These are phyloP conservation scores for Athene cunicularia DNA, from an alignment of 2,113 vertebrate species.

Conservation along the genomic window DNA sequence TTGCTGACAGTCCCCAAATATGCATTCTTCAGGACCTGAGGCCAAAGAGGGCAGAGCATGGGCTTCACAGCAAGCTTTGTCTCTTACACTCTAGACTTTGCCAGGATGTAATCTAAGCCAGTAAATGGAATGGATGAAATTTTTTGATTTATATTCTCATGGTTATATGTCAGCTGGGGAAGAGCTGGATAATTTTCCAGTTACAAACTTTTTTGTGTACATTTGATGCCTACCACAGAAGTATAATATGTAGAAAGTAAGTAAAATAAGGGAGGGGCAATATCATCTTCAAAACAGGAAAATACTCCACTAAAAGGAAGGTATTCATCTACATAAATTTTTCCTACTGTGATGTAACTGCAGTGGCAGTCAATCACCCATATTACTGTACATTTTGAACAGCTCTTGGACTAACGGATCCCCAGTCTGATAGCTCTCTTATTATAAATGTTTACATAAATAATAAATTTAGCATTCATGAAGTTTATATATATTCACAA, in stretches of 20 bases:
- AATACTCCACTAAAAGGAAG: background rate
- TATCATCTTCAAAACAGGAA: background rate
- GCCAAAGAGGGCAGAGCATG: background rate
- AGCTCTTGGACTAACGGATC: background rate
- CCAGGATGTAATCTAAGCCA: background rate
- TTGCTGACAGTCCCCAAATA: conserved; percentile 1
- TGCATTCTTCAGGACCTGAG: background rate
- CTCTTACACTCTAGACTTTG: background rate
- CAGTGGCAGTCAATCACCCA: background rate
- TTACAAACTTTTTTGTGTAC: background rate
- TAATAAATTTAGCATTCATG: background rate
- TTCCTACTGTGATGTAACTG: background rate
- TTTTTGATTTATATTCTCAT: background rate
- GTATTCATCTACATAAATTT: background rate
- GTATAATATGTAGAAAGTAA: background rate
- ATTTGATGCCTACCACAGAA: background rate
- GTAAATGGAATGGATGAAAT: background rate
- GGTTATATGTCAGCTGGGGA: background rate
- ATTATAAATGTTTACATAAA: background rate
- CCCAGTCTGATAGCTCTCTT: background rate
- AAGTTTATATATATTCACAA: background rate
- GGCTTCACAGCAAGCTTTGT: background rate
- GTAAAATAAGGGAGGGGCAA: background rate
- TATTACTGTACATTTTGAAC: background rate
- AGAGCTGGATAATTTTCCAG: background rate